Percentiles rank a stretch among this genome's conserved stretches.
These are phyloP conservation scores for Iguana delicatissima DNA, from an alignment of 2,797 vertebrate species.

Conservation along the genomic window DNA sequence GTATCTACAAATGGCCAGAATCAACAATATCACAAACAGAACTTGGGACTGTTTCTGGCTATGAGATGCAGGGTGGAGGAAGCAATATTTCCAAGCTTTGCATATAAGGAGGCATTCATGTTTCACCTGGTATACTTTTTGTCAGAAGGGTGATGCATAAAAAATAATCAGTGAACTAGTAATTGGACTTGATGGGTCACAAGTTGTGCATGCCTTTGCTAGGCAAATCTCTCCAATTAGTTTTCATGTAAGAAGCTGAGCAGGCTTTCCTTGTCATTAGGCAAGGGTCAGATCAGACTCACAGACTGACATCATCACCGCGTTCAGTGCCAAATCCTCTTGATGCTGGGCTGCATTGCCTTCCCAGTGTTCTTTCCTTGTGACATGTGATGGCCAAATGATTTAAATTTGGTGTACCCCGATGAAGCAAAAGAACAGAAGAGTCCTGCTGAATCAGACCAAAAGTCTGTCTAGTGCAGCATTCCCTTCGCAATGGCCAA, in stretches of 20 bases:
- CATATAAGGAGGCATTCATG: not conserved
- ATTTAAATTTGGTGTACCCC: not conserved
- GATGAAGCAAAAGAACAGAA: not conserved
- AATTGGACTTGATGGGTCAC: not conserved
- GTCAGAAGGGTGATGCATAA: not conserved
- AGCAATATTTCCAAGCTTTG: not conserved
- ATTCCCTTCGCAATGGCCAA: not conserved
- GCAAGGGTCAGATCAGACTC: not conserved
- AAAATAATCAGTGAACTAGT: not conserved
- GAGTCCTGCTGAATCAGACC: not conserved
- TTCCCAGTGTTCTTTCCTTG: not conserved
- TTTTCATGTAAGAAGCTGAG: not conserved
- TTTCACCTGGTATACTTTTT: not conserved
- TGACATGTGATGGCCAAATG: not conserved
- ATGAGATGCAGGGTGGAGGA: not conserved
- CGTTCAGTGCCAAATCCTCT: not conserved
- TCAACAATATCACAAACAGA: no score
- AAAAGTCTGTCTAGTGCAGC: not conserved
- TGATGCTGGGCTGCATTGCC: not conserved
- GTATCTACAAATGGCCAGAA: no score
- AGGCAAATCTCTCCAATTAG: not conserved
- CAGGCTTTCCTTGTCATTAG: not conserved
- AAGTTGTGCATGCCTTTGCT: not conserved
- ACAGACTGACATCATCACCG: not conserved
- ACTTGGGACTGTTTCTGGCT: no score